Evolutionary conservation across 2,888 invertebrate genomes (phyloP), one percentile per base, ranked within the genome.

Genomic region (Arctia plantaginis): DNA sequence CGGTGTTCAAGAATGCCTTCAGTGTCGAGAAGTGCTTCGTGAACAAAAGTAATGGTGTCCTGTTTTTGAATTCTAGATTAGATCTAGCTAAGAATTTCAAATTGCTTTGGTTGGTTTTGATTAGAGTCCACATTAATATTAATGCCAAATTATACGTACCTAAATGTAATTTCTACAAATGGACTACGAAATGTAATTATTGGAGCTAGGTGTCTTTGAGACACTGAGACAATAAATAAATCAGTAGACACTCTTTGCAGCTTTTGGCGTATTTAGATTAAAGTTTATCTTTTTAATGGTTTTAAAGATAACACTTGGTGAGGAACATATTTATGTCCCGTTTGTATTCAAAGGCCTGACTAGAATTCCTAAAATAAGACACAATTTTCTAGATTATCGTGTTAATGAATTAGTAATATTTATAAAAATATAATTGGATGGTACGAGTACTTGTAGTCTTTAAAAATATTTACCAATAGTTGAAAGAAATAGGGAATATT

Each of bases 11-110:
- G 39, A 30, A 35, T 33, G 71, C 15, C 15, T 71, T n/a, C 20
- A 39, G 67, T 72, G 39, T 72, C 62, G 51, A 65, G 35, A 20
- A 65, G 64, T 33, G 59, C 66, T 72, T 72, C 51, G 66, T 72
- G 68, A 62, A 55, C 33, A 47, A 62, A 62, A 68, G 33, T 62
- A 62, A 67, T 62, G 44, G 59, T 41, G 47, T 71, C 47, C 33
- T 51, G 47, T 47, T 7, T 66, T 66, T 66, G n/a, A 71, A 51
- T 66, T 65, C 20, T 33, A 47, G 47, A 66, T 65, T 66, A 12
- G 47, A 47, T 51, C 23, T n/a, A 30, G 59, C 27, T 39, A 30
- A 59, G 39, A 23, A 62, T 41, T 59, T 41, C 27, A 20, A 69
- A 44, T 44, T 44, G 27, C 30, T 44, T 66, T 20, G 27, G 67